A percentile compares a stretch with the other conserved stretches of the same genome.
Evolutionary conservation across 2,797 vertebrate species (phyloP).

Genomic region (Lepidocolaptes lacrymiger): DNA sequence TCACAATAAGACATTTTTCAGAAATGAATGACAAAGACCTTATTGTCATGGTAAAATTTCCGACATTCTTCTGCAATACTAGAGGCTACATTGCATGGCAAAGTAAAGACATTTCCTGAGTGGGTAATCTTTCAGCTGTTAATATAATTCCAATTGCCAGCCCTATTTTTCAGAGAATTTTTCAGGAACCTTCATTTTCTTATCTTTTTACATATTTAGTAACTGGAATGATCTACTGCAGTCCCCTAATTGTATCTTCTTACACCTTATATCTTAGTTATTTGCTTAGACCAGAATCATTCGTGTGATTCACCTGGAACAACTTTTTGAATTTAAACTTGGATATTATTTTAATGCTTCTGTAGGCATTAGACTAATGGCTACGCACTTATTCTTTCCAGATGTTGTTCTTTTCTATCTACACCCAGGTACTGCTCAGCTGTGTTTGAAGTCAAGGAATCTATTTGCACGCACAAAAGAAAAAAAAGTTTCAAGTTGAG

Average conservation of each 20-base stretch:
- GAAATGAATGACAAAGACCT: not conserved
- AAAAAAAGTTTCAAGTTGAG: not conserved
- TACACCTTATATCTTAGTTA: not conserved
- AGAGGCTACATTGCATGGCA: not conserved
- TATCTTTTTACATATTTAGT: not conserved
- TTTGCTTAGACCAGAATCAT: not conserved
- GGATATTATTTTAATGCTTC: not conserved
- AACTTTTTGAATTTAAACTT: not conserved
- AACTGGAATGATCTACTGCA: not conserved
- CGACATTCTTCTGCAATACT: not conserved
- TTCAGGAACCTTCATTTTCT: not conserved
- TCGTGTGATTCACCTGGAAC: not conserved
- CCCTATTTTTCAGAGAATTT: not conserved
- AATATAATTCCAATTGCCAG: not conserved
- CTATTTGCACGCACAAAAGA: not conserved
- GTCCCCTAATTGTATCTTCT: not conserved
- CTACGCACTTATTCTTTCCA: conserved; percentile 25
- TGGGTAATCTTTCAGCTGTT: not conserved
- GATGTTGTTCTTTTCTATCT: not conserved
- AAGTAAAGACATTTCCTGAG: not conserved
- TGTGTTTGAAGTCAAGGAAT: conserved; percentile 44
- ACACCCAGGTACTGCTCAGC: not conserved
- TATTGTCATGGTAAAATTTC: not conserved
- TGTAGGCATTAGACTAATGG: not conserved
- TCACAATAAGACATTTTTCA: not conserved